Evolutionary conservation across 2,888 invertebrate species (phyloP).

Genomic region (Idaea aversata): DNA sequence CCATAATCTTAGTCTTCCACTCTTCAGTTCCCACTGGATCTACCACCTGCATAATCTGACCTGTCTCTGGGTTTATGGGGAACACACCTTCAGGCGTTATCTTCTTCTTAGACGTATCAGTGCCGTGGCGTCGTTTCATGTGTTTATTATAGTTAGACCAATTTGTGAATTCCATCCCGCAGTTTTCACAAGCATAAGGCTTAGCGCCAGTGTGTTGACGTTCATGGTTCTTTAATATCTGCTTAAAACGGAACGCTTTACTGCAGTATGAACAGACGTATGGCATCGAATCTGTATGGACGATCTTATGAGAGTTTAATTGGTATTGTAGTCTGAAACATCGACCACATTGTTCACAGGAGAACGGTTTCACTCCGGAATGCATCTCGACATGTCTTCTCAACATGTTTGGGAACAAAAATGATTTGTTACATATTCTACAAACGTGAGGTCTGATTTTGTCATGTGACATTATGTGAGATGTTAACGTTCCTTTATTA

Average conservation of each 20-base stretch:
- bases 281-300: constrained; percentile 90
- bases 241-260: constrained; percentile 88
- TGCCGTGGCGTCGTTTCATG: constrained; percentile 87
- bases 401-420: constrained; percentile 68
- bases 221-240: constrained; percentile 86
- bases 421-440: constrained; percentile 67
- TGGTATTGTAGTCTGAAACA: constrained; percentile 84
- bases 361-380: constrained; percentile 64
- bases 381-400: constrained; percentile 71
- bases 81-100: constrained; percentile 78
- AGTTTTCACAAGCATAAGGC: constrained; percentile 86
- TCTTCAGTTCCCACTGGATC: constrained; percentile 62
- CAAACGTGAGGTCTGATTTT: constrained; percentile 64
- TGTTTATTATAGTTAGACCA: constrained; percentile 93
- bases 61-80: constrained; percentile 67
- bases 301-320: constrained; percentile 86
- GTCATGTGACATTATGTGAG: constrained; percentile 70
- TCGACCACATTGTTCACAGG: constrained; percentile 68
- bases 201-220: constrained; percentile 86
- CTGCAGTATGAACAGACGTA: constrained; percentile 88
- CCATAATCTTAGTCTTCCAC: constrained; percentile 70
- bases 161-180: constrained; percentile 87
- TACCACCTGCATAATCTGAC: constrained; percentile 58
- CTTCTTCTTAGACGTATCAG: constrained; percentile 70
- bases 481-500: constrained; percentile 68